Conservation (phyloP, 2,113 vertebrate species). For the Mugil cephalus region DNA sequence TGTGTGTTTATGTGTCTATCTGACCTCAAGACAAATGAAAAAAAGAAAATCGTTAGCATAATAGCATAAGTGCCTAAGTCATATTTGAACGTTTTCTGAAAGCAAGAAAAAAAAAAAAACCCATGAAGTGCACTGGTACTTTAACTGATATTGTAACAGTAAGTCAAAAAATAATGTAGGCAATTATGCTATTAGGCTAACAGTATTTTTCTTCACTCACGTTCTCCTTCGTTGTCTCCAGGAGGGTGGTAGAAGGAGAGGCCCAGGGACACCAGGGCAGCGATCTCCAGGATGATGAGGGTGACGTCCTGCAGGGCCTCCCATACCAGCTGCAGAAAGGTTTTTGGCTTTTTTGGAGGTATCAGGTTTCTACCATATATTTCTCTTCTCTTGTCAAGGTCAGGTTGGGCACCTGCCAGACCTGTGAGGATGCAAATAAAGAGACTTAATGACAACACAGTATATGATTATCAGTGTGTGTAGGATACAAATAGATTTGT, state of each 20-base stretch:
- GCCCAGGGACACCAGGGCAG: constrained; percentile 96
- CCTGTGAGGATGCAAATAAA: constrained; percentile 79
- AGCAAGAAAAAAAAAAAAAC: too few relatives aligned
- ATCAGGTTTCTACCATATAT: constrained; percentile 97
- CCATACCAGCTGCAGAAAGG: constrained; percentile 99
- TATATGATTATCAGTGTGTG: background rate
- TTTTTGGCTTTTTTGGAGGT: constrained; percentile 99
- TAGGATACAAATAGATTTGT: background rate
- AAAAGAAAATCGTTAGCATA: background rate
- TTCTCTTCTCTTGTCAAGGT: constrained; percentile 97
- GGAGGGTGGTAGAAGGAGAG: constrained; percentile 98
- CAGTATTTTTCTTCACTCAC: constrained; percentile 87
- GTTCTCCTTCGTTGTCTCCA: constrained; percentile 88
- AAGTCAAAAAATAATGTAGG: too few relatives aligned
- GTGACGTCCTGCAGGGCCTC: constrained; percentile 99
- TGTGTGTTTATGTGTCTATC: background rate
- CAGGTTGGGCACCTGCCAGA: constrained; percentile 88
- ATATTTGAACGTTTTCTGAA: too few relatives aligned
- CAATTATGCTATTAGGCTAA: too few relatives aligned
- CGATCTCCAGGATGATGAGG: constrained; percentile 98
- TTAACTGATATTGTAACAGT: too few relatives aligned
- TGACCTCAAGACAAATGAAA: background rate
- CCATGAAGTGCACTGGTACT: too few relatives aligned
- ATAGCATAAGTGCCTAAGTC: too few relatives aligned
- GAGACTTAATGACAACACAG: background rate